Base-by-base conservation (phyloP, 2,113 vertebrate genomes). In the Ploceus nigricollis region DNA sequence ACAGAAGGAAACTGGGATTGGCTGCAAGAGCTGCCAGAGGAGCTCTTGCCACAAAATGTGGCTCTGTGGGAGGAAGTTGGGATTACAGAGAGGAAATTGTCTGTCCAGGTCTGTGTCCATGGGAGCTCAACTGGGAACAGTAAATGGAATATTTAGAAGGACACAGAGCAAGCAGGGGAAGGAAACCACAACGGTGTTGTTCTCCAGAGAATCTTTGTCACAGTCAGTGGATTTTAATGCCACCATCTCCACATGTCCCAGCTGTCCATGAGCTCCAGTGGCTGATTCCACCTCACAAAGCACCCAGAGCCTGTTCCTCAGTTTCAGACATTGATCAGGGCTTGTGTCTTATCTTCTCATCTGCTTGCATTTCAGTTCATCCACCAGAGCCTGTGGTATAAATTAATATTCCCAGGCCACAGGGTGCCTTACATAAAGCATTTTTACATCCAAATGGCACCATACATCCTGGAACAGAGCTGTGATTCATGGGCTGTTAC, bases 371-470 rank as follows among this genome's bases (percentile, higher is more conserved):
- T 87, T 91, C 69, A 56, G 16, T 89, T 91, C 53, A 79, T 87
- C 83, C 88, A 37, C 53, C 73, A 13, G 57, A 92, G 80, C 40
- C 40, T 0, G 0, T 71, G 64, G 14, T 75, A 64, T 71, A 78
- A 93, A 93, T 95, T 84, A 83, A 82, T 87, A 92, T 79, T 65
- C n/a, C 53, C 15, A 25, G 65, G 51, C 57, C 61, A 24, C 61
- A 13, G 83, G 70, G 86, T 86, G 88, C 86, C 50, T 72, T 33
- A 18, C 72, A 53, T 63, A 86, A 93, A 95, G 81, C 73, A 30
- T 64, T 93, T 95, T 87, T 71, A 50, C 91, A 69, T 76, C 25
- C 50, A 76, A 82, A 89, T 89, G 95, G 81, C 87, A 44, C 73
- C 16, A 72, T 57, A 48, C 16, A 35, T 93, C 89, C 85, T 82